These are phyloP conservation scores for Amiota minor DNA, from an alignment of 2,888 invertebrate genomes.

Conservation along the genomic window DNA sequence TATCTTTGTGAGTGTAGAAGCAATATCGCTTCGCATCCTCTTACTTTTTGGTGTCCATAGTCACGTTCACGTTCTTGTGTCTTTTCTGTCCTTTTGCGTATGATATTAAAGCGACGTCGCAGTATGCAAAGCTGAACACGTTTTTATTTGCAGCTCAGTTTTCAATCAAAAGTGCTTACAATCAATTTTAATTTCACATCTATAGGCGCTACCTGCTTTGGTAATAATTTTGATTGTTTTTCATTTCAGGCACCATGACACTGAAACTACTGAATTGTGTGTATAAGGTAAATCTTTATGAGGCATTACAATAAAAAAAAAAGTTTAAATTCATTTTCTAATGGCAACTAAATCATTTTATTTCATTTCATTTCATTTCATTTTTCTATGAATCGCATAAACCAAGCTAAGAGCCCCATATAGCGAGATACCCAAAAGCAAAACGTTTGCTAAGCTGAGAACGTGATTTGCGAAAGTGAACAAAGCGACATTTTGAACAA, in stretches of 20 bases:
- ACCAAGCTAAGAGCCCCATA: not conserved
- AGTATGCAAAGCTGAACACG: constrained; percentile 44
- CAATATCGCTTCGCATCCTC: no score
- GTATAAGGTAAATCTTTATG: no score
- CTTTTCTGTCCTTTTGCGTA: constrained; percentile 19
- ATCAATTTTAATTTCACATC: constrained; percentile 49
- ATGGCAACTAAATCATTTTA: constrained; percentile 9
- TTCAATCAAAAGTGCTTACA: constrained; percentile 64
- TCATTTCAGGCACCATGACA: no score
- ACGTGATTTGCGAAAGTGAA: constrained; percentile 29
- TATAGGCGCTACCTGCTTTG: not conserved
- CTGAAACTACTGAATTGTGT: no score
- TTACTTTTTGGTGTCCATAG: not conserved
- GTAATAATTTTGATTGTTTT: no score
- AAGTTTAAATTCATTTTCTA: not conserved
- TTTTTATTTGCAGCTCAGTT: constrained; percentile 55
- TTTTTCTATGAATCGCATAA: not conserved
- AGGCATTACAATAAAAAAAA: constrained; percentile 48
- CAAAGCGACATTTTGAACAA: not conserved
- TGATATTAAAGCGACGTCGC: constrained; percentile 19
- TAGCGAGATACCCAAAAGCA: not conserved
- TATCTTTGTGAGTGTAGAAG: not conserved
- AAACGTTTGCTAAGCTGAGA: not conserved
- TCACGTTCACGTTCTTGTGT: constrained; percentile 3
- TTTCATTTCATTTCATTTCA: not conserved